These are phyloP conservation scores for Sphaeridia pumilis DNA, from an alignment of 2,888 invertebrate species.

Conservation along the genomic window DNA sequence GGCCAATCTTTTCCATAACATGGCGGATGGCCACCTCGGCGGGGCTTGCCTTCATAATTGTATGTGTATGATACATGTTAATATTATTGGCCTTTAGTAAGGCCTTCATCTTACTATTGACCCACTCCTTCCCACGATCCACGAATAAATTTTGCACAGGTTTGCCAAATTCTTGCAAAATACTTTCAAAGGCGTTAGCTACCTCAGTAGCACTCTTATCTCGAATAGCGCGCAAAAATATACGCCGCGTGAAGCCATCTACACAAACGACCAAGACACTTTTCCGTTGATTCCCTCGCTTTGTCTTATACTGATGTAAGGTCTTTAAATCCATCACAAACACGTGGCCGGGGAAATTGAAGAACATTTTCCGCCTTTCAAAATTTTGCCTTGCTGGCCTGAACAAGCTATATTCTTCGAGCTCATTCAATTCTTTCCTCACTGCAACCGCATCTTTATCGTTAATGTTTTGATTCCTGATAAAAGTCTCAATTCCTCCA, in stretches of 20 bases:
- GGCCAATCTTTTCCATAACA: too few relatives aligned
- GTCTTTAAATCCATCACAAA: background rate
- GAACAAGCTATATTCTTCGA: background rate
- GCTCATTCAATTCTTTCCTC: too few relatives aligned
- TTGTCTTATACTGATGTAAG: background rate
- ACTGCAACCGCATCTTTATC: too few relatives aligned
- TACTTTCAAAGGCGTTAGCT: background rate
- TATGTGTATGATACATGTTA: background rate
- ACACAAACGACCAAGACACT: background rate
- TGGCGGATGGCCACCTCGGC: background rate
- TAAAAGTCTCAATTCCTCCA: too few relatives aligned
- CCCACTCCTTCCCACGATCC: background rate
- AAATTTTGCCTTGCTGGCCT: background rate
- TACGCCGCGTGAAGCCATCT: background rate
- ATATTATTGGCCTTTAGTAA: background rate
- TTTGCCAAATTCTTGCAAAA: background rate
- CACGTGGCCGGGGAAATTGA: background rate
- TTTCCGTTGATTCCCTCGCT: background rate
- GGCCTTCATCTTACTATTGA: background rate
- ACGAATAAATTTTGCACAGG: background rate
- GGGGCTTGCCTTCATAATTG: background rate
- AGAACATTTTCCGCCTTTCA: background rate
- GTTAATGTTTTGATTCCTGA: too few relatives aligned
- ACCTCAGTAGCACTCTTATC: background rate
- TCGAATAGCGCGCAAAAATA: background rate